These are phyloP conservation scores for Reinhardtius hippoglossoides DNA, from an alignment of 2,113 vertebrate species.

Conservation along the genomic window DNA sequence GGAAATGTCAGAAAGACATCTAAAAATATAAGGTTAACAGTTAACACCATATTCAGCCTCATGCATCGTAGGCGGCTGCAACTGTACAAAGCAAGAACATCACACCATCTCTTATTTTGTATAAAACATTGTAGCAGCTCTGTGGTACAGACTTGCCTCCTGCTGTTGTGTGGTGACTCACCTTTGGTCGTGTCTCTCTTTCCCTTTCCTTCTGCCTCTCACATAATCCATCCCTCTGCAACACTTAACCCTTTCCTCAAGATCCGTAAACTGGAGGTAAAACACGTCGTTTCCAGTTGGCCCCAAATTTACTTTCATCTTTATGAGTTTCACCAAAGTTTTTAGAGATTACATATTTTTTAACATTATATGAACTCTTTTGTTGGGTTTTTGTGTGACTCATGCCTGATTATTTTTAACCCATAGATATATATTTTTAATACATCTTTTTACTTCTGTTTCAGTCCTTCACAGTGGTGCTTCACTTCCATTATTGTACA, in stretches of 20 bases:
- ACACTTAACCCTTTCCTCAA: constrained; percentile 80
- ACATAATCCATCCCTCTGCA: constrained; percentile 45
- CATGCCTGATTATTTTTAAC: constrained; percentile 6
- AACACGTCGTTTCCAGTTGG: constrained; percentile 54
- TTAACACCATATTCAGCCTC: too few species aligned
- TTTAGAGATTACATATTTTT: background rate
- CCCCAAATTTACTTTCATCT: constrained; percentile 19
- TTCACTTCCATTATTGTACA: constrained; percentile 4
- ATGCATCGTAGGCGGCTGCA: background rate
- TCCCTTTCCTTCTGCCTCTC: constrained; percentile 62
- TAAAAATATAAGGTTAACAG: too few species aligned
- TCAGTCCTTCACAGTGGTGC: constrained; percentile 8
- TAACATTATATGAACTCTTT: background rate
- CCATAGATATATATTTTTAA: background rate
- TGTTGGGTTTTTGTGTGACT: constrained; percentile 21
- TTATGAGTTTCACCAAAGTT: constrained; percentile 10
- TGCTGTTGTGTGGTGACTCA: constrained; percentile 57
- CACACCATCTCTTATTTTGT: background rate
- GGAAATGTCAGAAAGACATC: background rate
- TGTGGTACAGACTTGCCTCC: constrained; percentile 5
- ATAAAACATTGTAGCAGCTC: constrained; percentile 3
- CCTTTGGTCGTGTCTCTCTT: constrained; percentile 79
- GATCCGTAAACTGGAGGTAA: constrained; percentile 89
- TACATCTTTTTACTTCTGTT: background rate
- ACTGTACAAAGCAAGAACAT: background rate